Percentiles rank a stretch among this genome's conserved stretches.
These are phyloP conservation scores for Ptilorrhoa leucosticta DNA, from an alignment of 2,113 vertebrate genomes.

Conservation along the genomic window DNA sequence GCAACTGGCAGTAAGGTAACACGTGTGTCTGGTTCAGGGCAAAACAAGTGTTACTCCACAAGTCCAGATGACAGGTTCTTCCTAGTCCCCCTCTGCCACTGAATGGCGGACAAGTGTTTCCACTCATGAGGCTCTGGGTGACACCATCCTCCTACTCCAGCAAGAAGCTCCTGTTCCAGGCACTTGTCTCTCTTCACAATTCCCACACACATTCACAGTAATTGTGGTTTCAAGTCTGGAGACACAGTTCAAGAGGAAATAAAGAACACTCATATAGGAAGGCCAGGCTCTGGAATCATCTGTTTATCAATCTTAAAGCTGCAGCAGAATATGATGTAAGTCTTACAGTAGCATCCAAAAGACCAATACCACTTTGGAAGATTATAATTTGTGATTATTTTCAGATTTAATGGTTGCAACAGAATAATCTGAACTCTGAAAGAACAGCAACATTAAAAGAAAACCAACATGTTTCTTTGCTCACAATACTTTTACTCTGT, in stretches of 20 bases:
- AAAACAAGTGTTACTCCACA: neutral
- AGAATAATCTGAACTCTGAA: neutral
- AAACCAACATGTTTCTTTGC: neutral
- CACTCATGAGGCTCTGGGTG: neutral
- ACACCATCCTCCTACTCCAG: neutral
- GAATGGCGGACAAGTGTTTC: fast-evolving
- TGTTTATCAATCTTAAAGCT: neutral
- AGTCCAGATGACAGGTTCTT: neutral
- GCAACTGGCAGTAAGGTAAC: neutral
- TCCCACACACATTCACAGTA: neutral
- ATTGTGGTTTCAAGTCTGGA: neutral
- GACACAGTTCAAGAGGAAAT: neutral
- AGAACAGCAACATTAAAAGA: neutral
- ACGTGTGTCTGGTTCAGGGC: neutral
- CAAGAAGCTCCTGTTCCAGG: neutral
- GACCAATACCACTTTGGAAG: neutral
- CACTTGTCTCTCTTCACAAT: neutral
- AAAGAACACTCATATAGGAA: neutral
- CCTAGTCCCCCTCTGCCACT: too few species aligned
- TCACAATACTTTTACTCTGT: neutral
- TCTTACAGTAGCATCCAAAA: neutral
- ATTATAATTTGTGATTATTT: neutral
- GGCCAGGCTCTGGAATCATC: neutral
- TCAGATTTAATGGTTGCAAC: neutral
- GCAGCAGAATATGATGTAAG: neutral